Evolutionary conservation across 2,888 invertebrate genomes (phyloP), one percentile per base, ranked within the genome.

Genomic region (Meteorus cinctellus): DNA sequence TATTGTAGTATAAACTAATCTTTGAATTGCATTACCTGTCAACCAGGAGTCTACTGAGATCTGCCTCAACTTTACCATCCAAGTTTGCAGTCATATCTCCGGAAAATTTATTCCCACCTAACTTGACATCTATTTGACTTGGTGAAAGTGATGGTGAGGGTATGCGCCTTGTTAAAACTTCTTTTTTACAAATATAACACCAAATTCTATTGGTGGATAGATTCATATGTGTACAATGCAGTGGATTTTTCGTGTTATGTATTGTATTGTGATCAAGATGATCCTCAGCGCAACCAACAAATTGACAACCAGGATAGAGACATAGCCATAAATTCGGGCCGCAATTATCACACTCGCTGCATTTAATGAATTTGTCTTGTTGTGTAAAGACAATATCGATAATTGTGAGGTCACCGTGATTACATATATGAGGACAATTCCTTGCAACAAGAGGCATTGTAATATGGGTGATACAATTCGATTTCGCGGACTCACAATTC

Each of bases 291-390:
- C 97, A 97, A 74, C 96, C 96, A 63, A 96, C 92, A 86, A 94
- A 94, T 73, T 94, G 92, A 88, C 97, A 97, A 71, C 94, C 94
- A 55, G 93, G 92, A 85, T 95, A 93, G 75, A 97, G 90, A 86
- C 97, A 97, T 77, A 97, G 92, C 97, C 97, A 97, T 74, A 97
- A 91, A 88, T 96, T 95, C 69, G 95, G 94, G 1, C 95, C 96
- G 14, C 92, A 90, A 80, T 92, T 93, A 55, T 93, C 92, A 85
- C 96, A 97, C 84, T 94, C 94, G 77, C 92, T 92, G 90, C 96
- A 97, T 86, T 87, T 88, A 14, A 76, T 78, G 71, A 86, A 88
- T 73, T 81, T 86, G 29, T 86, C 87, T 51, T 85, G 86, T 36
- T 86, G 84, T 3, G 82, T 78, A 5, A 86, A 80, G 16, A 87